These are phyloP conservation scores for Cercocebus atys DNA, from an alignment of 2,113 vertebrate species.

Conservation along the genomic window DNA sequence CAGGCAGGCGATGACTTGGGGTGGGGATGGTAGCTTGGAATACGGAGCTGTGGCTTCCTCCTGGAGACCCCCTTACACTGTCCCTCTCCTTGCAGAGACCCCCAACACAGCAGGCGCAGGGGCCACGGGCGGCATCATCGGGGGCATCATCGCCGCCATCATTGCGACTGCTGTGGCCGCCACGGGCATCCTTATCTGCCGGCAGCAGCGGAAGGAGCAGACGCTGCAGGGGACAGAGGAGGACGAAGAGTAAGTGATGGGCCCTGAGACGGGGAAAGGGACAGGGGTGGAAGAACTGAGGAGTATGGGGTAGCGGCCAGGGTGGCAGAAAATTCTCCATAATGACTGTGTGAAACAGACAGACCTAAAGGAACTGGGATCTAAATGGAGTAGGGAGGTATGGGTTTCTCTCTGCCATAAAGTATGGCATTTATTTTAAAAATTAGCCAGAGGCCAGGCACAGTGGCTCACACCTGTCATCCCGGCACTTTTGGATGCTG, in stretches of 20 bases:
- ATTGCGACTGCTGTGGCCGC: slow-evolving; percentile 85
- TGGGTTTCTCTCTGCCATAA: not conserved
- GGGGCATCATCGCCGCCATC: slow-evolving; percentile 88
- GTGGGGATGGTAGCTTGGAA: not conserved
- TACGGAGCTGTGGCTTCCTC: not conserved
- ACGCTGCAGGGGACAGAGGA: slow-evolving; percentile 74
- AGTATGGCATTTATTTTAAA: no score
- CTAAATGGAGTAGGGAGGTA: not conserved
- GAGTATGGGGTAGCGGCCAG: accelerated
- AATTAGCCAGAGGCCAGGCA: no score
- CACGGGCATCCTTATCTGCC: slow-evolving; percentile 85
- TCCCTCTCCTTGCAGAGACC: slow-evolving; percentile 74
- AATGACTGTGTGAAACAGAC: not conserved
- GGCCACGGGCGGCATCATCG: slow-evolving; percentile 88
- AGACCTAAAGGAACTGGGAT: not conserved
- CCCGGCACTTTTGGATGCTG: no score
- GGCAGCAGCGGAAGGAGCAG: slow-evolving; percentile 83
- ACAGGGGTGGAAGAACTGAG: not conserved
- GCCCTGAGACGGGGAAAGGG: not conserved
- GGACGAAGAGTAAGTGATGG: slow-evolving; percentile 85
- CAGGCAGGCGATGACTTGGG: not conserved
- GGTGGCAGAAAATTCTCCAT: not conserved
- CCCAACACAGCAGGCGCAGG: slow-evolving; percentile 80
- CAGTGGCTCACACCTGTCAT: no score
- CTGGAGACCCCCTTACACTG: not conserved